These are phyloP conservation scores for Notothenia rossii DNA, from an alignment of 2,113 vertebrate genomes.

Conservation along the genomic window DNA sequence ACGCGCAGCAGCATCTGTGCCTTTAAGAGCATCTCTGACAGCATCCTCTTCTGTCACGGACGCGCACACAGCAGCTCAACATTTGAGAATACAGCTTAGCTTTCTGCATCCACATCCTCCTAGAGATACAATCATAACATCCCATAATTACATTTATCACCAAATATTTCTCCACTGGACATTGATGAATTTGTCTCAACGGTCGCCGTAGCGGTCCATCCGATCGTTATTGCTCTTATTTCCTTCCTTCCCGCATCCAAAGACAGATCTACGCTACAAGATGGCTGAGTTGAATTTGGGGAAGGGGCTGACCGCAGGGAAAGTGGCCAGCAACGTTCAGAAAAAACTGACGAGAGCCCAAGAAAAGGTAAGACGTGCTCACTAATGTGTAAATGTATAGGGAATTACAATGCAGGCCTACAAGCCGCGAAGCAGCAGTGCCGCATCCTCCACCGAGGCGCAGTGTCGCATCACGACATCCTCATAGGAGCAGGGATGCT, in stretches of 20 bases:
- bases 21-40: slow-evolving; percentile 83
- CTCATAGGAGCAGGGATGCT: neutral
- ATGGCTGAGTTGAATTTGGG: slow-evolving; percentile 98
- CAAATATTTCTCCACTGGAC: slow-evolving; percentile 44
- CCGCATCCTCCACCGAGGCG: slow-evolving; percentile 60
- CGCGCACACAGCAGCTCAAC: slow-evolving; percentile 62
- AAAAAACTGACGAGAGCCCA: slow-evolving; percentile 98
- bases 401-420: slow-evolving; percentile 32
- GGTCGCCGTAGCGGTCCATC: slow-evolving; percentile 62
- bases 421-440: slow-evolving; percentile 33
- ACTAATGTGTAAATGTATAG: neutral
- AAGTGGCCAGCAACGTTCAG: slow-evolving; percentile 96
- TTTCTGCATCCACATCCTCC: slow-evolving; percentile 23
- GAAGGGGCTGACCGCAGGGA: slow-evolving; percentile 96
- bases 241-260: slow-evolving; percentile 58
- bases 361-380: slow-evolving; percentile 91
- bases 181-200: slow-evolving; percentile 68
- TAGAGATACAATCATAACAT: slow-evolving; percentile 7
- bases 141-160: slow-evolving; percentile 15
- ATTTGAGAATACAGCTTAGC: slow-evolving; percentile 59
- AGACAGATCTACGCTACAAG: slow-evolving; percentile 79
- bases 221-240: slow-evolving; percentile 62
- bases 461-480: slow-evolving; percentile 75
- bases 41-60: slow-evolving; percentile 76
- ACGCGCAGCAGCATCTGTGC: slow-evolving; percentile 50